Evolutionary conservation across 2,888 invertebrate genomes (phyloP), one percentile per base, ranked within the genome.

Genomic region (Tetragonula carbonaria): DNA sequence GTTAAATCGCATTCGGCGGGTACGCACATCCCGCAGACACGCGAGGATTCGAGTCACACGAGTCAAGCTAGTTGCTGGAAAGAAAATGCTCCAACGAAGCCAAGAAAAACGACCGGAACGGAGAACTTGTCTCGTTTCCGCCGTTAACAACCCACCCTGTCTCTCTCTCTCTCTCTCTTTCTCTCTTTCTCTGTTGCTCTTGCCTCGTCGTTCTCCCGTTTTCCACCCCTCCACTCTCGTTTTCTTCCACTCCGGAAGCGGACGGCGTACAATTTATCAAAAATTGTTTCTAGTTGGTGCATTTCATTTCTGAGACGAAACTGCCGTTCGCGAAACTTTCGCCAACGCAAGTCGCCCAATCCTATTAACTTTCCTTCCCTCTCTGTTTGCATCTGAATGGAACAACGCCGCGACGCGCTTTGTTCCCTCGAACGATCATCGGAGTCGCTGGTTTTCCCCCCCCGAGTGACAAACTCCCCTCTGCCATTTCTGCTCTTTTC

Each of bases 1-100:
- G 74, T 88, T 86, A 88, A 88, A 88, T 86, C 80, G 80, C 83
- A 85, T 88, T 88, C 78, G 86, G 78, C 63, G 75, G 85, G 70
- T 80, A 84, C 78, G 66, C 67, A 23, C 33, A 38, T 51, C 23
- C 33, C 51, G 59, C 55, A 21, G 57, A 14, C 11, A 45, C 71
- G 51, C 13, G 67, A 13, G 5, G 28, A 51, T 33, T 50, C 62
- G 74, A 45, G 28, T 28, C 57, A 50, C 16, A 50, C n/a, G 57
- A 13, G 45, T 21, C 14, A 8, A n/a, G 50, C 23, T 38, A 38
- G 63, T 4, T 4, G 77, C 16, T n/a, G 59, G 65, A 62, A 62
- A 75, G 74, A 66, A 23, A 70, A 79, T 65, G 68, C 62, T 63
- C 45, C 23, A 6, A 62, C 23, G 6, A 62, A 62, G 14, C 62